Base-by-base conservation (phyloP, 92 coral and sea anemone genomes). In the Porites cylindrica region DNA sequence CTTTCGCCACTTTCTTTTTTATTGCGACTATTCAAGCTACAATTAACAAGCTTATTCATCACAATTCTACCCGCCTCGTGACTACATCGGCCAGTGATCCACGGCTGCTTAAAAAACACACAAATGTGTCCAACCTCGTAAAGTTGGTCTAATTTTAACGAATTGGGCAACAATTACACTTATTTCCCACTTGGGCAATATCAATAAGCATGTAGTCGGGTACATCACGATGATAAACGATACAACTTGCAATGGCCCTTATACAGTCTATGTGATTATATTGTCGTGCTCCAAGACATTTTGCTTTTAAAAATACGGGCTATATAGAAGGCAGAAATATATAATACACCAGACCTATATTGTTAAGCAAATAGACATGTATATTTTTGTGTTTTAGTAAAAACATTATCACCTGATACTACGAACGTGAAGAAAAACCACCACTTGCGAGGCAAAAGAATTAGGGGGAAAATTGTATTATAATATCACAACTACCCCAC, bases 401-500 rank as follows among this genome's bases (percentile, higher is more conserved):
- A 62, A 62, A 50, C 18, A 13, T 24, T 21, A 56, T 51, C 51
- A 51, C 38, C 67, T 43, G 85, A 81, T 69, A 69, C 75, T 69
- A 53, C 5, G 20, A 53, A 69, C 76, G 16, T 24, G 84, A 51
- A 80, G 50, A 54, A 50, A 81, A n/a, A 5, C 62, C n/a, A 12
- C 73, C 83, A 79, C 83, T 72, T 65, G 83, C 50, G 20, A 65
- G 13, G 83, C 69, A 24, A 6, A 16, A 47, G 26, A 64, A 14
- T 81, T 79, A 62, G 52, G 2, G 7, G 77, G 21, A 70, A 54
- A 53, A 23, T 81, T 69, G 66, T 66, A 65, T 24, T 10, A 26
- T 23, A 52, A 65, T 50, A 65, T 16, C 56, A 47, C 11, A 16
- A 51, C 63, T 66, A 59, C 73, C 74, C 20, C 20, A 51, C 62